Base-by-base conservation (phyloP, 1,140 invertebrate genomes). In the Scaptomyza montana region DNA sequence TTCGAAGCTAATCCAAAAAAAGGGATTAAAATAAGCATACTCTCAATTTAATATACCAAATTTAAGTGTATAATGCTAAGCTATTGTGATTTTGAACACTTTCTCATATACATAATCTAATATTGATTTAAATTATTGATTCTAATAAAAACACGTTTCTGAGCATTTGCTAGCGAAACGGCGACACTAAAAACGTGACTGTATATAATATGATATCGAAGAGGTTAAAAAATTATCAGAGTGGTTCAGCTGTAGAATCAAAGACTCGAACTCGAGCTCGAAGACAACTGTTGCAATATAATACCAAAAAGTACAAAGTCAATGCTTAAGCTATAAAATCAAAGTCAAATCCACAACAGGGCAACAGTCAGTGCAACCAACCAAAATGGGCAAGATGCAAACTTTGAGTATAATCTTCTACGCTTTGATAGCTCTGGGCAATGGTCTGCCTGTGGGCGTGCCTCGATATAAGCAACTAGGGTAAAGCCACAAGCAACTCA, bases 301-400 rank as follows among this genome's bases (percentile, higher is more conserved):
- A 62, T 28, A 55, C 45, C 65, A 33, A 80, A 19, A 8, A 6
- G 30, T n/a, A 21, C 9, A 25, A 45, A 51, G 43, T 56, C 36
- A 49, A 41, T 10, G 59, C n/a, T 56, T 36, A 13, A 39, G 46
- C 74, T 87, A 86, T 86, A 86, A 73, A 86, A 86, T 50, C 67
- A 55, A 39, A 49, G 46, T 46, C 36, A 59, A 55, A 53, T 16
- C 68, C n/a, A 55, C 49, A 63, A 76, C 30, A 46, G 41, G 19
- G 30, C 69, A 50, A 41, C 78, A 87, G 57, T 86, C 72, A 62
- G 49, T 54, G 33, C 47, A 66, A 73, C 51, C 54, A 46, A 25
- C 39, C 8, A 68, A 62, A 47, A 86, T 86, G 81, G 70, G 50
- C 64, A 56, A 63, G 70, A 70, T 64, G 28, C 41, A 51, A 21